Base-by-base conservation (phyloP, 2,888 invertebrate genomes). In the Dioctria rufipes region DNA sequence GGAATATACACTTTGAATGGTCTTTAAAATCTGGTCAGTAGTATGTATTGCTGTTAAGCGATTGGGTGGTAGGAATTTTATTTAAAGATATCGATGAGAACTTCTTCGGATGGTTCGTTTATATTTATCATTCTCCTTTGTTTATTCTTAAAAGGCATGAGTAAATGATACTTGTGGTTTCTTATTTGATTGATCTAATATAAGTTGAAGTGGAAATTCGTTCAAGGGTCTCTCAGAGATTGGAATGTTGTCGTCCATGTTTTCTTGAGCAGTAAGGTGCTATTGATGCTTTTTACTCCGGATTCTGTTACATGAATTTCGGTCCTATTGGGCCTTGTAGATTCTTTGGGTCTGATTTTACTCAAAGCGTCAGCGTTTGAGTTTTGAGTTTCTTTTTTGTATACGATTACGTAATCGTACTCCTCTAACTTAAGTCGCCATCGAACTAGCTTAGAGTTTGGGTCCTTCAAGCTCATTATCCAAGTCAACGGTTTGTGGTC, bases 401-500 rank as follows among this genome's bases (percentile, higher is more conserved):
- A 54, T 4, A 11, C n/a, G 3, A 54, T 8, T 11, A 9, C 54
- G n/a, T 54, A 54, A 11, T 54, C 54, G 11, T 9, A 54, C n/a
- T 86, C 86, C 75, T 84, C 83, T 84, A 86, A 80, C 81, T 85
- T 49, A 87, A 80, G 4, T 85, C 49, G 80, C 88, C 87, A 88
- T 2, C 88, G 60, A 4, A 84, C 86, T n/a, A 87, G 80, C 80
- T 87, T 84, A 0, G 86, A 86, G 42, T 85, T 86, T 0, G 87
- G 87, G 5, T 88, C 87, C 83, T 88, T 87, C 0, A 87, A 51
- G 0, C 83, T 85, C 84, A 87, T 85, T 0, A 88, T 69, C 86
- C 87, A 88, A 3, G 83, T 83, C 3, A 88, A 78, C 0, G 87
- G 87, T 78, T 85, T 83, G 80, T 89, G 88, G 73, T 89, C 88